phyloP scores from a whole-genome alignment of 2,888 invertebrate species.

The Thymelicus lineola region DNA sequence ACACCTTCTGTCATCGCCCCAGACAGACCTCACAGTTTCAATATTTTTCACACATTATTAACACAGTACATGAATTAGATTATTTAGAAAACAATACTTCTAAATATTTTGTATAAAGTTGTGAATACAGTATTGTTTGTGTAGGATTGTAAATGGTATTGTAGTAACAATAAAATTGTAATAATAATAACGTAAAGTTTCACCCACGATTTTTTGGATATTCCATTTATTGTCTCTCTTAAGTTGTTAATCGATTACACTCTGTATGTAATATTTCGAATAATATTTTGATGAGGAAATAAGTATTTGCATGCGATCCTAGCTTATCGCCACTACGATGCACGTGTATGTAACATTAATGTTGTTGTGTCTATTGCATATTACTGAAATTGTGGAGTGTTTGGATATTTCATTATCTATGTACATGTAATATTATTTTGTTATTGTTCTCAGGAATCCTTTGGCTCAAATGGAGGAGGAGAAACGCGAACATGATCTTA shows the following conservation, averaged over 20 bases:
- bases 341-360: conserved; percentile 17
- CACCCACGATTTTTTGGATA: too few relatives aligned
- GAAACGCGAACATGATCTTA: conserved; percentile 96
- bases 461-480: conserved; percentile 99
- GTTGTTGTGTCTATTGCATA: conserved; percentile 2
- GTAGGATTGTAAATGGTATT: too few relatives aligned
- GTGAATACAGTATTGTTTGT: too few relatives aligned
- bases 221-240: neutral
- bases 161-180: too few relatives aligned
- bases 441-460: conserved; percentile 92
- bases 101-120: too few relatives aligned
- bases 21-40: too few relatives aligned
- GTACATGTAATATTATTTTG: conserved; percentile 34
- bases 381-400: conserved; percentile 18
- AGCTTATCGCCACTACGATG: conserved; percentile 1
- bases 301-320: conserved; percentile 5
- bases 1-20: too few relatives aligned
- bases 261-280: neutral
- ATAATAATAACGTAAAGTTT: too few relatives aligned
- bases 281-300: neutral
- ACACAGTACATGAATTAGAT: too few relatives aligned
- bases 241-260: neutral
- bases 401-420: conserved; percentile 3
- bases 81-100: too few relatives aligned
- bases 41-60: too few relatives aligned